phyloP scores from a whole-genome alignment of 1,140 invertebrate genomes.

The Drosophila erecta region DNA sequence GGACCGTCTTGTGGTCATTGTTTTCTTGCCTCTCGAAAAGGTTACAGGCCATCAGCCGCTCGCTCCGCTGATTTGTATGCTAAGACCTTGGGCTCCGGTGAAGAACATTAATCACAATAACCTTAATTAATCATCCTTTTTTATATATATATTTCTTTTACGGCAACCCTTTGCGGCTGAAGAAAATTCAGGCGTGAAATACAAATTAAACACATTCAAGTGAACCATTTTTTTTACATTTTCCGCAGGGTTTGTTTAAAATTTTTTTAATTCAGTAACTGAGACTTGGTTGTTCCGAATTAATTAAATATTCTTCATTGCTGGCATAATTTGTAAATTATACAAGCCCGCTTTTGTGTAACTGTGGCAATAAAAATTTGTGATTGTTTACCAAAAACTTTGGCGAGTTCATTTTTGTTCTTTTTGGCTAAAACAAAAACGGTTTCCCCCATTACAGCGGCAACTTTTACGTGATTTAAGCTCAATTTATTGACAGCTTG shows the following conservation, averaged over 20 bases:
- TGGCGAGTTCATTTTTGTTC: background rate
- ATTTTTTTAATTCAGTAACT: background rate
- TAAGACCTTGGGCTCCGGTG: slow-evolving; percentile 20
- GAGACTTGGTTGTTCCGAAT: background rate
- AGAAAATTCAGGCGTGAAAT: slow-evolving; percentile 46
- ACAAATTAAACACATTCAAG: slow-evolving; percentile 42
- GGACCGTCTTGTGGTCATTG: slow-evolving; percentile 37
- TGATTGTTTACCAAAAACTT: slow-evolving; percentile 27
- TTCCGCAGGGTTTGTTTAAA: background rate
- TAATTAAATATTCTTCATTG: background rate
- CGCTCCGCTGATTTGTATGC: slow-evolving; percentile 40
- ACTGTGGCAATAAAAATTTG: background rate
- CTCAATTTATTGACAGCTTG: slow-evolving; percentile 37
- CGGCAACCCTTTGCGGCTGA: slow-evolving; percentile 14
- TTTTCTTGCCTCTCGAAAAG: slow-evolving; percentile 39
- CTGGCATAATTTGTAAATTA: too few relatives aligned
- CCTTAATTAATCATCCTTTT: slow-evolving; percentile 63
- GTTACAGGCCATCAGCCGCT: slow-evolving; percentile 20
- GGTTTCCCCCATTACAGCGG: background rate
- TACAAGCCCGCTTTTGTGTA: background rate
- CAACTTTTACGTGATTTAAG: slow-evolving; percentile 41
- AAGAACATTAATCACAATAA: slow-evolving; percentile 57
- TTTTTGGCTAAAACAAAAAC: slow-evolving; percentile 11
- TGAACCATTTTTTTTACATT: slow-evolving; percentile 20
- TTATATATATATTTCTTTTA: background rate